Evolutionary conservation across 2,797 vertebrate genomes (phyloP).

Genomic region (Okamejei kenojei): DNA sequence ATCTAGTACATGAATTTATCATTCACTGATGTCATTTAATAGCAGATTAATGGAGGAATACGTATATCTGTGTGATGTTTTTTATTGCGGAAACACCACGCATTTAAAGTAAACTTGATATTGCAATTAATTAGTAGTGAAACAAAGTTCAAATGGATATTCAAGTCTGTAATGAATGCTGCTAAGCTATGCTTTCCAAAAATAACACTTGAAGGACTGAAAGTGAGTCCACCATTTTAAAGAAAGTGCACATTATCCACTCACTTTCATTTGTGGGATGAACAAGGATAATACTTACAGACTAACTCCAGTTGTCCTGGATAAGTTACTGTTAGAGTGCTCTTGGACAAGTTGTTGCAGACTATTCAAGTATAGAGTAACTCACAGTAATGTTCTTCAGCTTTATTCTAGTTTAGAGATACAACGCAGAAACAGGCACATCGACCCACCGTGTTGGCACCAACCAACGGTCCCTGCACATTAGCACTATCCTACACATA

Average conservation of each 20-base stretch:
- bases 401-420: no score
- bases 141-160: background rate
- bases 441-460: no score
- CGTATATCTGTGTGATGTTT: background rate
- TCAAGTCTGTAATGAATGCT: background rate
- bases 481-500: no score
- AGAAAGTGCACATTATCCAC: background rate
- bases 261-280: background rate
- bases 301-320: no score
- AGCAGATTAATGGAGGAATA: background rate
- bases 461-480: no score
- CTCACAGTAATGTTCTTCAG: no score
- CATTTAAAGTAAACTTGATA: background rate
- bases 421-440: no score
- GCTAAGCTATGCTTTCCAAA: background rate
- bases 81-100: background rate
- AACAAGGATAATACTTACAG: no score
- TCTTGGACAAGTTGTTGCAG: no score
- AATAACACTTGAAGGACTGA: no score
- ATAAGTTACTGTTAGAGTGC: no score
- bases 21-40: background rate
- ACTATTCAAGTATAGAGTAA: no score
- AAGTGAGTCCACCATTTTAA: background rate
- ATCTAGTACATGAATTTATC: background rate
- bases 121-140: background rate